phyloP scores from a whole-genome alignment of 2,113 vertebrate genomes.

The Eira barbara region DNA sequence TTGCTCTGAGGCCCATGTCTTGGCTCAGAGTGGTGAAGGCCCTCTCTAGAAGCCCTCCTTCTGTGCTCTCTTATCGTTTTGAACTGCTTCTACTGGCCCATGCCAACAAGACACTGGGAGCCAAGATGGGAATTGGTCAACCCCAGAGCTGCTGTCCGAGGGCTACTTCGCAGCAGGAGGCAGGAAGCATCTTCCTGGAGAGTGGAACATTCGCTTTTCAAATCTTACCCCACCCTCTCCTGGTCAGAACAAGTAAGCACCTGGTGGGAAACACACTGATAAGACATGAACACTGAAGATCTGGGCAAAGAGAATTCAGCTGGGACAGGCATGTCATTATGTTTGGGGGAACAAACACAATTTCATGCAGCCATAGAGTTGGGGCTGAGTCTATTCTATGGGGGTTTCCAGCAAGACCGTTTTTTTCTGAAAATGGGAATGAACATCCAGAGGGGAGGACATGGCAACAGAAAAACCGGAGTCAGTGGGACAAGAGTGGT shows the following conservation, averaged over 20 bases:
- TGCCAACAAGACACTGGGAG: not conserved
- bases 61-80: not conserved
- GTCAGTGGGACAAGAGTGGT: not conserved
- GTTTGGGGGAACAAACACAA: not conserved
- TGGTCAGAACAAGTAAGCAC: too few species aligned
- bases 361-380: not conserved
- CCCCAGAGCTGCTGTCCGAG: not conserved
- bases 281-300: not conserved
- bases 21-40: not conserved
- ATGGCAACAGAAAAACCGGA: fast-evolving
- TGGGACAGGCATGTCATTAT: not conserved
- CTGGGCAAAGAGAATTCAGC: not conserved
- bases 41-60: not conserved
- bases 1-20: too few species aligned
- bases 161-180: too few species aligned
- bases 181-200: too few species aligned
- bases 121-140: not conserved
- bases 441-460: not conserved
- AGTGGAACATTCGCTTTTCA: not conserved
- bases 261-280: fast-evolving
- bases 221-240: not conserved
- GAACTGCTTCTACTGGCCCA: not conserved
- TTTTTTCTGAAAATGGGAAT: not conserved
- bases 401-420: not conserved
- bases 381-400: not conserved